phyloP scores from a whole-genome alignment of 2,797 vertebrate species.

The Etheostoma nigrum region DNA sequence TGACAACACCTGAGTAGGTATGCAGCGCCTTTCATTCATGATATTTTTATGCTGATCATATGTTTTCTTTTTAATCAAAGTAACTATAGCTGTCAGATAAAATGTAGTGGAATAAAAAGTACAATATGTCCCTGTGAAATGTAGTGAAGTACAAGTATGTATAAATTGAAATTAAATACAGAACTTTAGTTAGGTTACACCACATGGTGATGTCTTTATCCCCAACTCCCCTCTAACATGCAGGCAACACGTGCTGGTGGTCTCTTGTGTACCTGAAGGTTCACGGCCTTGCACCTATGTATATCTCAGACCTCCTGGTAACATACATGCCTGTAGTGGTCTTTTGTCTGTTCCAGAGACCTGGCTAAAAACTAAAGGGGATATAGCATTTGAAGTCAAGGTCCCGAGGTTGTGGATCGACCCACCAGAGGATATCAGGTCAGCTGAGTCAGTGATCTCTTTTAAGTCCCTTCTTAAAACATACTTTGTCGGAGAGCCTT shows the following conservation, averaged over 20 bases:
- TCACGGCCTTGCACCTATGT: too few relatives aligned
- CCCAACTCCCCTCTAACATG: not conserved
- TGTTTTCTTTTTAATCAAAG: not conserved
- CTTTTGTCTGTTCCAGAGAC: too few relatives aligned
- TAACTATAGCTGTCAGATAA: not conserved
- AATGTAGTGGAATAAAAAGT: too few relatives aligned
- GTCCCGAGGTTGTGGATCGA: too few relatives aligned
- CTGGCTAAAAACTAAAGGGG: too few relatives aligned
- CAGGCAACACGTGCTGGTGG: slow-evolving; percentile 8
- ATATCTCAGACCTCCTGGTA: too few relatives aligned
- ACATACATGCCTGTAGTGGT: too few relatives aligned
- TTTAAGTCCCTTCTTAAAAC: too few relatives aligned
- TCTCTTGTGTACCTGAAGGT: slow-evolving; percentile 3
- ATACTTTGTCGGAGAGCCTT: too few relatives aligned
- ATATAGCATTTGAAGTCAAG: too few relatives aligned
- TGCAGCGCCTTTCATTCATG: not conserved
- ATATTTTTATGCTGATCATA: not conserved
- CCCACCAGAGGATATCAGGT: too few relatives aligned
- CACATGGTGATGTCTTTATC: slow-evolving; percentile 1
- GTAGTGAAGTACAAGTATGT: not conserved
- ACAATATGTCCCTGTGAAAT: not conserved
- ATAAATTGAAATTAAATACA: not conserved
- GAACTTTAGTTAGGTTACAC: slow-evolving; percentile 4
- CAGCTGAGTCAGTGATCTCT: too few relatives aligned
- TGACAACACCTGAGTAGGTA: not conserved